These are phyloP conservation scores for Linhomoeus sp. DNA, from an alignment of 2,888 invertebrate genomes.

Conservation along the genomic window DNA sequence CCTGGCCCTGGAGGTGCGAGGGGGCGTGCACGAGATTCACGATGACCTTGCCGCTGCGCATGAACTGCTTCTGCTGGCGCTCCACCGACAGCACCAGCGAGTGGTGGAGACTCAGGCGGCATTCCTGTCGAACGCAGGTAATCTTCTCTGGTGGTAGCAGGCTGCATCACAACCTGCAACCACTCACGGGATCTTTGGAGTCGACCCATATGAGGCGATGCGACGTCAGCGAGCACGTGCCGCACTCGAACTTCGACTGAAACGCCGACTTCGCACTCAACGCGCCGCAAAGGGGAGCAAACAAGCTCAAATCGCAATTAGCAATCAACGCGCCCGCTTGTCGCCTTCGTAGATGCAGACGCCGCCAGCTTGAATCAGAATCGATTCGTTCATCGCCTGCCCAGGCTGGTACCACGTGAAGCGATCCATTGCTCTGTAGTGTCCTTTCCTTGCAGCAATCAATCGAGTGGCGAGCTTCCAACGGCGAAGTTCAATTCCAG, in stretches of 20 bases:
- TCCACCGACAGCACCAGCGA: conserved; percentile 21
- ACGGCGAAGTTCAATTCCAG: too few species aligned
- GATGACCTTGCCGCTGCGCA: conserved; percentile 20
- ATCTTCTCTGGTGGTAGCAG: too few species aligned
- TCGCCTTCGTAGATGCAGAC: conserved; percentile 25
- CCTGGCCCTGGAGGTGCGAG: conserved; percentile 2
- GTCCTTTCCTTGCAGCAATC: too few species aligned
- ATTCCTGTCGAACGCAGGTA: conserved; percentile 9
- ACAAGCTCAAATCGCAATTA: neutral
- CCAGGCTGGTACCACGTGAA: conserved; percentile 22
- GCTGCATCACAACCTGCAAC: too few species aligned
- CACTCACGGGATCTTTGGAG: conserved; percentile 19
- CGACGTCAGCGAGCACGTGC: conserved; percentile 21
- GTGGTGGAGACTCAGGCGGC: conserved; percentile 21
- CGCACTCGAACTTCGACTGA: conserved; percentile 23
- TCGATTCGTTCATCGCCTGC: conserved; percentile 20
- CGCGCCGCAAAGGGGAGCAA: too few species aligned
- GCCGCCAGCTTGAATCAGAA: conserved; percentile 21
- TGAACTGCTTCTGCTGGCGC: conserved; percentile 20
- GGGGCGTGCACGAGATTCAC: conserved; percentile 10
- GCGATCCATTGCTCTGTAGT: conserved; percentile 20
- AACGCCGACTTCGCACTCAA: too few species aligned
- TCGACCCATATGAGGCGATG: conserved; percentile 26
- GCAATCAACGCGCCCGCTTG: conserved; percentile 15
- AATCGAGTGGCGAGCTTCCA: too few species aligned